These are phyloP conservation scores for Pseudomyrmex concolor DNA, from an alignment of 1,140 invertebrate species.

Conservation along the genomic window DNA sequence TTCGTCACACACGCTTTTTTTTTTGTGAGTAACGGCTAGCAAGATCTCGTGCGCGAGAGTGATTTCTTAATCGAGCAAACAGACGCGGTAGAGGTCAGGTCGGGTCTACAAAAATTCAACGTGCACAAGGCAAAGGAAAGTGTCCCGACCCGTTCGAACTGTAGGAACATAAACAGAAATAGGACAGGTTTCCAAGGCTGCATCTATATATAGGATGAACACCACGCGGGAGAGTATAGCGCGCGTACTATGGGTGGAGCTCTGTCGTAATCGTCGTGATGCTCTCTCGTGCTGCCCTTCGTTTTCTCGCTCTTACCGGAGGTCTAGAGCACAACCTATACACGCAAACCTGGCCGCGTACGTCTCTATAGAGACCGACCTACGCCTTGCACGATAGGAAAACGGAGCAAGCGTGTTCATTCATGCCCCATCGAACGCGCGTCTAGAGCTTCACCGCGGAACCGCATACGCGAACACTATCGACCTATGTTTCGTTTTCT, in stretches of 20 bases:
- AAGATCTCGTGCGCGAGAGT: slow-evolving; percentile 27
- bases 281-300: slow-evolving; percentile 59
- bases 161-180: slow-evolving; percentile 79
- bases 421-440: slow-evolving; percentile 58
- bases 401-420: slow-evolving; percentile 65
- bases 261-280: slow-evolving; percentile 62
- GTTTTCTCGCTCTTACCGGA: slow-evolving; percentile 41
- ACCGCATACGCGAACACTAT: slow-evolving; percentile 27
- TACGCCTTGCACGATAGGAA: slow-evolving; percentile 39
- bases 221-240: not conserved
- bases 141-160: slow-evolving; percentile 51
- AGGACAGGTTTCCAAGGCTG: slow-evolving; percentile 80
- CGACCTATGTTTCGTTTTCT: slow-evolving; percentile 30
- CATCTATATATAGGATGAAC: slow-evolving; percentile 80
- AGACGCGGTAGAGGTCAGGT: slow-evolving; percentile 16
- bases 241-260: slow-evolving; percentile 67
- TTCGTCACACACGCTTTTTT: not conserved
- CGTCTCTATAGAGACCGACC: slow-evolving; percentile 26
- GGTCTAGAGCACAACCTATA: slow-evolving; percentile 41
- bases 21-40: not conserved
- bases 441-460: slow-evolving; percentile 45
- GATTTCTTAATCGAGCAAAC: slow-evolving; percentile 36
- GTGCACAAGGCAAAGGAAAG: slow-evolving; percentile 8
- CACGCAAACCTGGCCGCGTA: not conserved
- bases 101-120: slow-evolving; percentile 33